These are phyloP conservation scores for Pluvialis apricaria DNA, from an alignment of 2,113 vertebrate genomes.

Conservation along the genomic window DNA sequence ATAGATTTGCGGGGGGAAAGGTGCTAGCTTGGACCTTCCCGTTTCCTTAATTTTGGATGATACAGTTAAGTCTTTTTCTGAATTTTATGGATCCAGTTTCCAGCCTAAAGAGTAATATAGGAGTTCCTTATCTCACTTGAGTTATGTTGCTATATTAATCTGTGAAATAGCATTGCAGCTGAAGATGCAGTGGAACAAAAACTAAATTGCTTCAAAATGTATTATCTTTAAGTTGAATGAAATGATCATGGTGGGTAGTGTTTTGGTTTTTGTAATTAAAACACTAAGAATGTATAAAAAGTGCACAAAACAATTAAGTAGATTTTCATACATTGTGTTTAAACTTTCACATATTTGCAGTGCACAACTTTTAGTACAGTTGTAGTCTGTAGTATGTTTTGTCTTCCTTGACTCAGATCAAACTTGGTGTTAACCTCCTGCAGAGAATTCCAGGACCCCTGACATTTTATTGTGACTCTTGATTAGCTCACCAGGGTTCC, in stretches of 20 bases:
- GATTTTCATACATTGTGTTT: neutral
- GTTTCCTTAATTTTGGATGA: neutral
- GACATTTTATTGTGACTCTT: slow-evolving; percentile 69
- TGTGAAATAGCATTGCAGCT: neutral
- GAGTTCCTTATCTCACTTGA: neutral
- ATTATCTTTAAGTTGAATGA: neutral
- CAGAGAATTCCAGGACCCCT: slow-evolving; percentile 60
- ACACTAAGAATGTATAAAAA: neutral
- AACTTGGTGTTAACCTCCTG: slow-evolving; percentile 60
- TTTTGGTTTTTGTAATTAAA: neutral
- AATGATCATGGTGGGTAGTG: neutral
- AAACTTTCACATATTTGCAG: neutral
- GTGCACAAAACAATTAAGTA: neutral
- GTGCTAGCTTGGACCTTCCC: neutral
- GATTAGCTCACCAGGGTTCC: slow-evolving; percentile 66
- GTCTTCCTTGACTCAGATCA: slow-evolving; percentile 23
- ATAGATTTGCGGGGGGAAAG: neutral
- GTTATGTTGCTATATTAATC: neutral
- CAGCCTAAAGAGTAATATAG: neutral
- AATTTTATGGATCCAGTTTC: neutral
- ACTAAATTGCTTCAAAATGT: neutral
- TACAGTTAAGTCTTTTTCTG: neutral
- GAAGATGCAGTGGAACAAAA: neutral
- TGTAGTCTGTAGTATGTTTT: slow-evolving; percentile 33
- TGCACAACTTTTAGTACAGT: neutral